Conservation (phyloP, 2,797 vertebrate genomes). For the Girardinus metallicus region DNA sequence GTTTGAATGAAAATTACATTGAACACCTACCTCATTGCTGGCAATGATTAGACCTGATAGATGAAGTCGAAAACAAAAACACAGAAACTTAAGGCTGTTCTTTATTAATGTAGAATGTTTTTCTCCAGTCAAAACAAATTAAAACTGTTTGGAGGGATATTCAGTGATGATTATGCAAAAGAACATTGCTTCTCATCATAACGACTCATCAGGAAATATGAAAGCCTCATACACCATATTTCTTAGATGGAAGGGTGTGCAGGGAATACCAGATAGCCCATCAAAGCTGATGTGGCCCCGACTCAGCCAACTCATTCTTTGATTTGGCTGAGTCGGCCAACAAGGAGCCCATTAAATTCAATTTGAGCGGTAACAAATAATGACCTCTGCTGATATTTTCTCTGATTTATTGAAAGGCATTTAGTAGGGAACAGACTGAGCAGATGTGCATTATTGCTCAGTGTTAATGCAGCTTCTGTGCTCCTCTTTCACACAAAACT, state of each 20-base stretch:
- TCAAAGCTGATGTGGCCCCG: slow-evolving; percentile 24
- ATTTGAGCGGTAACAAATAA: neutral
- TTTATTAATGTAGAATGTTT: slow-evolving; percentile 15
- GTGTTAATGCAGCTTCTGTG: slow-evolving; percentile 1
- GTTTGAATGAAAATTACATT: neutral
- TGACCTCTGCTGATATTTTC: slow-evolving; percentile 7
- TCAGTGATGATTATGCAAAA: slow-evolving; percentile 34
- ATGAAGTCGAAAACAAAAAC: neutral
- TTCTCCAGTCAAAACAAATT: slow-evolving; percentile 27
- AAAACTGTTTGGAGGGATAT: slow-evolving; percentile 16
- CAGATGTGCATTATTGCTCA: slow-evolving; percentile 10
- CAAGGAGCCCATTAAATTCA: slow-evolving; percentile 35
- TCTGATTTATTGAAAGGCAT: slow-evolving; percentile 15
- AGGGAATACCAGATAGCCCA: slow-evolving; percentile 46
- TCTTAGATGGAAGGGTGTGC: slow-evolving; percentile 38
- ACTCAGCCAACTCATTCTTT: slow-evolving; percentile 24
- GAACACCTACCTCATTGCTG: neutral
- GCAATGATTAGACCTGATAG: neutral
- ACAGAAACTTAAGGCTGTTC: neutral
- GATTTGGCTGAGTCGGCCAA: slow-evolving; percentile 16
- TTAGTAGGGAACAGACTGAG: neutral
- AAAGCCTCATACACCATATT: neutral
- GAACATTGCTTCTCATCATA: slow-evolving; percentile 25
- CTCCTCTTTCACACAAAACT: neutral
- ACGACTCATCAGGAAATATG: slow-evolving; percentile 10